Evolutionary conservation across 2,113 vertebrate genomes (phyloP).

Genomic region (Pyrgilauda ruficollis): DNA sequence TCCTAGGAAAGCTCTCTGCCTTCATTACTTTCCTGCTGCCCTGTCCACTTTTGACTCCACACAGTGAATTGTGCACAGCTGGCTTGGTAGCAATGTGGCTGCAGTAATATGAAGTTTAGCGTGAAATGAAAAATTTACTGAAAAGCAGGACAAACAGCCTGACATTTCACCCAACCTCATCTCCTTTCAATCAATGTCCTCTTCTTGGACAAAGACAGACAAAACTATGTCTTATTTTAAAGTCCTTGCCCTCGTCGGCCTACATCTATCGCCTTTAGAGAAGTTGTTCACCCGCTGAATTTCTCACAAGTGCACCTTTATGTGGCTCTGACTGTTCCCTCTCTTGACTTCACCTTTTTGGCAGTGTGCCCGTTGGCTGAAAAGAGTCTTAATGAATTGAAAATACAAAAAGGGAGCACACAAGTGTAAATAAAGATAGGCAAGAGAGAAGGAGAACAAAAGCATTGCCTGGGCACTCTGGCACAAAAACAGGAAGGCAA

Average conservation of each 20-base stretch:
- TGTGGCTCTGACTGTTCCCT: not conserved
- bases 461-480: not conserved
- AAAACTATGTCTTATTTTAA: not conserved
- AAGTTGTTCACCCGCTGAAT: not conserved
- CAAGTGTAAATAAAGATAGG: constrained; percentile 15
- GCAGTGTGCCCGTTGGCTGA: not conserved
- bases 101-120: not conserved
- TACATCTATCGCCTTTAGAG: not conserved
- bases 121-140: not conserved
- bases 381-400: constrained; percentile 24
- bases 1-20: not conserved
- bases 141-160: not conserved
- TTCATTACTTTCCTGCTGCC: not conserved
- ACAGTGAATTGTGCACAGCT: not conserved
- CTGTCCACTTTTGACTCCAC: not conserved
- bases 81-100: not conserved
- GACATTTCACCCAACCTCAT: not conserved
- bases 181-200: not conserved
- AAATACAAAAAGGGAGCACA: constrained; percentile 16
- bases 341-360: constrained; percentile 2
- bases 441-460: constrained; percentile 3
- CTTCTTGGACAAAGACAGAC: not conserved
- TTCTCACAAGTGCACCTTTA: constrained; percentile 12
- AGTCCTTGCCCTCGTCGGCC: not conserved
- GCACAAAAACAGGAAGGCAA: not conserved